Evolutionary conservation across 2,797 vertebrate genomes (phyloP).

Genomic region (Adelosebastes latens): DNA sequence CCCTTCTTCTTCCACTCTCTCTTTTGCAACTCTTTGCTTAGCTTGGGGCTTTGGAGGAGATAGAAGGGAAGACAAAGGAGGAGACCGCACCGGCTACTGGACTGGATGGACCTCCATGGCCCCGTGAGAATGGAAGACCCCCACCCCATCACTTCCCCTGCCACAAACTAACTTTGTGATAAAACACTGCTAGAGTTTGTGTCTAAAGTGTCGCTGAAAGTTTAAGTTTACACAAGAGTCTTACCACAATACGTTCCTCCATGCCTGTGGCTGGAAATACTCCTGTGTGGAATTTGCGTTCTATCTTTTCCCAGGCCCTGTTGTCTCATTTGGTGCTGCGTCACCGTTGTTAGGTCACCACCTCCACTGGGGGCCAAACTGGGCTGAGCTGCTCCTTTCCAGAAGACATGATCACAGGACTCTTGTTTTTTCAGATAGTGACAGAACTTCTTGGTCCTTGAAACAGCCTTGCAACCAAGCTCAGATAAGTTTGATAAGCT

Average conservation of each 20-base stretch:
- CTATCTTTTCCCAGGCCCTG: slow-evolving; percentile 24
- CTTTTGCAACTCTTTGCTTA: slow-evolving; percentile 35
- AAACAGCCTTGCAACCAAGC: background rate
- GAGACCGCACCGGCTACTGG: slow-evolving; percentile 50
- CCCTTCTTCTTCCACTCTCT: slow-evolving; percentile 45
- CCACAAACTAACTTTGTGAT: background rate
- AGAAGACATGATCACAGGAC: slow-evolving; percentile 30
- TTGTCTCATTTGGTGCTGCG: slow-evolving; percentile 58
- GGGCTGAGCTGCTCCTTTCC: slow-evolving; percentile 38
- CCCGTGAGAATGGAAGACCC: slow-evolving; percentile 37
- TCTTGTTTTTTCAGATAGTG: slow-evolving; percentile 27
- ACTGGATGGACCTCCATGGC: slow-evolving; percentile 36
- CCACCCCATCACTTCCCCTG: background rate
- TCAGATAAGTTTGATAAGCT: background rate
- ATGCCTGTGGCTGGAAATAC: background rate
- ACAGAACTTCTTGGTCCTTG: slow-evolving; percentile 8
- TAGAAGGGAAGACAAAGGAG: slow-evolving; percentile 42
- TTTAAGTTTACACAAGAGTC: background rate
- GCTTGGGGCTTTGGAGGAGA: slow-evolving; percentile 32
- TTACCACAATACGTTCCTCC: background rate
- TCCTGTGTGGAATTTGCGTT: background rate
- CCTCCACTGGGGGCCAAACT: slow-evolving; percentile 40
- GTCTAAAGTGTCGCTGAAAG: background rate
- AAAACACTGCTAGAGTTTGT: background rate
- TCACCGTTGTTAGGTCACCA: slow-evolving; percentile 60